These are phyloP conservation scores for Schizaphis graminum DNA, from an alignment of 2,888 invertebrate genomes.

Conservation along the genomic window DNA sequence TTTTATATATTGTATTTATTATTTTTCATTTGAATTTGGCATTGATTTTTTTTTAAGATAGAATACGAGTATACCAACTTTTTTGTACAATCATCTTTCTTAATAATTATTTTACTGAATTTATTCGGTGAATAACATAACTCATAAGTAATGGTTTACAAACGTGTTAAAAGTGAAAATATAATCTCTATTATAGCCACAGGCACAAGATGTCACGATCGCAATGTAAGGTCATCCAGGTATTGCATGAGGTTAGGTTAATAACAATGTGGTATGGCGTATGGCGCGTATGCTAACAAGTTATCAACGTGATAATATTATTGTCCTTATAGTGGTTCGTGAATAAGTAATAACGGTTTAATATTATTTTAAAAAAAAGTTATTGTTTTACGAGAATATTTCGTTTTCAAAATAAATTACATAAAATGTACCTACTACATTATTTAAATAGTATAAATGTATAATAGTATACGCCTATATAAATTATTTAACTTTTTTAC, in stretches of 20 bases:
- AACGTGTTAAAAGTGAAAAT: slow-evolving; percentile 59
- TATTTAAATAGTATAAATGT: background rate
- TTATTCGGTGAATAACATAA: background rate
- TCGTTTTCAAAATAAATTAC: background rate
- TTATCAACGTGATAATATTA: slow-evolving; percentile 18
- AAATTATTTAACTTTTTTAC: background rate
- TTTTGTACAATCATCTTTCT: background rate
- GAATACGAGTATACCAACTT: background rate
- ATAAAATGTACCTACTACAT: background rate
- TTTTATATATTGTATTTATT: background rate
- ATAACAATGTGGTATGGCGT: slow-evolving; percentile 26
- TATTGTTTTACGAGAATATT: background rate
- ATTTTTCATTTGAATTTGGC: background rate
- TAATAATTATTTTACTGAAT: slow-evolving; percentile 11
- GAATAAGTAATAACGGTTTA: slow-evolving; percentile 46
- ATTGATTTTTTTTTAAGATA: background rate
- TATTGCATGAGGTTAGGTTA: slow-evolving; percentile 37
- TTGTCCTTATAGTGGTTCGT: slow-evolving; percentile 11
- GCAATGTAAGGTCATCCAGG: slow-evolving; percentile 58
- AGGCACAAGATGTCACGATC: slow-evolving; percentile 54
- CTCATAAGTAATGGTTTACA: slow-evolving; percentile 10
- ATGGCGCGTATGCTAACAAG: slow-evolving; percentile 20
- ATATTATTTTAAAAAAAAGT: background rate
- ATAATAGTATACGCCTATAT: no score
- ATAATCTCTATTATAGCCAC: slow-evolving; percentile 54